Base-by-base conservation (phyloP, 2,888 invertebrate genomes). In the Pammene aurita region DNA sequence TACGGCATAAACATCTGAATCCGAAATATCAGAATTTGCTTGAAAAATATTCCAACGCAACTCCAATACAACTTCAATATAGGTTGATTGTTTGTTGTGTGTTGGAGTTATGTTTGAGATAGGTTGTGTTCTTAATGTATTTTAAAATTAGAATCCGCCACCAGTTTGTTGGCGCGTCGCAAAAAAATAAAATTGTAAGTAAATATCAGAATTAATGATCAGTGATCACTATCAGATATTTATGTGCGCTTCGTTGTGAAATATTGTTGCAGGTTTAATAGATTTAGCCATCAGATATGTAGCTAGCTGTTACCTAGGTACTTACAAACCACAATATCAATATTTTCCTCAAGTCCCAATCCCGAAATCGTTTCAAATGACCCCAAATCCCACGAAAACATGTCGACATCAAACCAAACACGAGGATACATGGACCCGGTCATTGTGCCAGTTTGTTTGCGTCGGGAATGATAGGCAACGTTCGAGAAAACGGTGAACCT, bases 391-490 rank as follows among this genome's bases (percentile, higher is more conserved):
- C 35, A 38, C n/a, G 50, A 50, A 61, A 50, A 16, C 9, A 50
- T 61, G 61, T 61, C 50, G 48, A 50, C 50, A 18, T 10, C 16
- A 2, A 60, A 38, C 48, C 35, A 48, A 48, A 61, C 50, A 38
- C 18, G 50, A 7, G 42, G 18, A 57, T 57, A 42, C 42, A 10
- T 6, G 18, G 18, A 7, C 26, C 13, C 42, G 61, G 61, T 50
- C 61, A 7, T 61, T 48, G 61, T 50, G 16, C 61, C 11, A 61
- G 61, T 61, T 61, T 26, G 14, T 1, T n/a, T 46, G 14, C 14
- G 0, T 46, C 42, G 42, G 11, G 42, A 11, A 42, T 42, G 42
- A 38, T 38, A 38, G 42, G 42, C 1, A 42, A 42, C 1, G 11
- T 42, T 42, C 42, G 13, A 42, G 42, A 11, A 38, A 7, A 7